These are phyloP conservation scores for Hafferia zeledoni DNA, from an alignment of 2,797 vertebrate species.

Conservation along the genomic window DNA sequence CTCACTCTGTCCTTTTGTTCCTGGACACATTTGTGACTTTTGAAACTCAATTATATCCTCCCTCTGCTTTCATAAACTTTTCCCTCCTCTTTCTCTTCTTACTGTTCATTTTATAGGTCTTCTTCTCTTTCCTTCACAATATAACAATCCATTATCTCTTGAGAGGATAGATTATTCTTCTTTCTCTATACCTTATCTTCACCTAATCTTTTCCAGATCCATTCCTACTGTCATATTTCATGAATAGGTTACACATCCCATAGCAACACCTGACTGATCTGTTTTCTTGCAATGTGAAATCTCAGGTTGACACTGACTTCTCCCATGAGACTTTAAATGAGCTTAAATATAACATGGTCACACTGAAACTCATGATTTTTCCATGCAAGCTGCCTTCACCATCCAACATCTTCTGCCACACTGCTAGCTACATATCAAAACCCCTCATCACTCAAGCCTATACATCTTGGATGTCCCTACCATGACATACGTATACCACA, in stretches of 20 bases:
- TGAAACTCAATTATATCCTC: not conserved
- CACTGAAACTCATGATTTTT: not conserved
- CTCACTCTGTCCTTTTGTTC: not conserved
- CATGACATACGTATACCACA: not conserved
- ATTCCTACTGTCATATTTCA: not conserved
- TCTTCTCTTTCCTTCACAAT: not conserved
- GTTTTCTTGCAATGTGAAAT: not conserved
- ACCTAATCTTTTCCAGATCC: not conserved
- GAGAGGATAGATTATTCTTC: not conserved
- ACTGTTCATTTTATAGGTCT: not conserved
- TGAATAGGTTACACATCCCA: not conserved
- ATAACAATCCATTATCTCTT: not conserved
- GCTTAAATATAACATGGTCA: not conserved
- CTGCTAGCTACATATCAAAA: not conserved
- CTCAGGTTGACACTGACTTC: not conserved
- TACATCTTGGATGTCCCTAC: not conserved
- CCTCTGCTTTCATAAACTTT: not conserved
- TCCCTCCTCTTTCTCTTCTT: not conserved
- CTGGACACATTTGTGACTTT: not conserved
- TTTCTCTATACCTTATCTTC: not conserved
- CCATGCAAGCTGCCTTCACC: not conserved
- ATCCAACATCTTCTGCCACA: not conserved
- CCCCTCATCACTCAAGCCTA: rapidly evolving
- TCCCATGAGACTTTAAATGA: not conserved
- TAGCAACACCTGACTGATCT: not conserved